Evolutionary conservation across 2,797 vertebrate genomes (phyloP).

Genomic region (Enteromius treurensis): DNA sequence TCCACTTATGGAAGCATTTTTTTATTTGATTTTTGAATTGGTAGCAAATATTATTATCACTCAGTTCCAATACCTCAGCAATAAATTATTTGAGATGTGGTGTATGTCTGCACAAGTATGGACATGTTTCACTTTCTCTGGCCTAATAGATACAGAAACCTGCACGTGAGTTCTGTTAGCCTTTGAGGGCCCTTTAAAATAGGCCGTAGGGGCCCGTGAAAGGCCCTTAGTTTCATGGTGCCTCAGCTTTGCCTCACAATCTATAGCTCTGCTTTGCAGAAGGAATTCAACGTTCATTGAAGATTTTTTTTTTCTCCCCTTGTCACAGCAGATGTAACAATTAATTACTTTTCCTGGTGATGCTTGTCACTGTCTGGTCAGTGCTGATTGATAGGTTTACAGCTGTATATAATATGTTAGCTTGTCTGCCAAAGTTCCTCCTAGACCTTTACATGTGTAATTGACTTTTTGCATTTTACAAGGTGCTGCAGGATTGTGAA

Average conservation of each 20-base stretch:
- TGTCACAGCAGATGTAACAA: slow-evolving; percentile 7
- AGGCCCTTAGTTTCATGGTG: slow-evolving; percentile 34
- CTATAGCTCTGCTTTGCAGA: slow-evolving; percentile 18
- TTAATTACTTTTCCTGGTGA: slow-evolving; percentile 15
- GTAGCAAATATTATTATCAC: slow-evolving; percentile 12
- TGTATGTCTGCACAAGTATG: slow-evolving; percentile 23
- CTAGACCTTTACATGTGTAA: not conserved
- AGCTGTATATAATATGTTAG: too few relatives aligned
- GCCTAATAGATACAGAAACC: slow-evolving; percentile 45
- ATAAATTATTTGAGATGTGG: slow-evolving; percentile 37
- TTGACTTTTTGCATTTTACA: not conserved
- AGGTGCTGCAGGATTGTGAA: not conserved
- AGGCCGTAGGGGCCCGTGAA: slow-evolving; percentile 35
- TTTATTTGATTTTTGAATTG: slow-evolving; percentile 21
- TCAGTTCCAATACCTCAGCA: slow-evolving; percentile 32
- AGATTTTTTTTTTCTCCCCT: not conserved
- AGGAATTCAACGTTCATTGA: slow-evolving; percentile 28
- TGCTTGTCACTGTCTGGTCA: not conserved
- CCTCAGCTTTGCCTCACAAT: slow-evolving; percentile 31
- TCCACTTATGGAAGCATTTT: slow-evolving; percentile 57
- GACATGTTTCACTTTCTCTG: slow-evolving; percentile 20
- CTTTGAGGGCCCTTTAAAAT: slow-evolving; percentile 46
- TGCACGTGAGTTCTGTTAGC: slow-evolving; percentile 18
- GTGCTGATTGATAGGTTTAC: slow-evolving; percentile 7
- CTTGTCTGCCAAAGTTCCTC: not conserved